Conservation (phyloP, 2,113 vertebrate species). For the Hystrix cristata region DNA sequence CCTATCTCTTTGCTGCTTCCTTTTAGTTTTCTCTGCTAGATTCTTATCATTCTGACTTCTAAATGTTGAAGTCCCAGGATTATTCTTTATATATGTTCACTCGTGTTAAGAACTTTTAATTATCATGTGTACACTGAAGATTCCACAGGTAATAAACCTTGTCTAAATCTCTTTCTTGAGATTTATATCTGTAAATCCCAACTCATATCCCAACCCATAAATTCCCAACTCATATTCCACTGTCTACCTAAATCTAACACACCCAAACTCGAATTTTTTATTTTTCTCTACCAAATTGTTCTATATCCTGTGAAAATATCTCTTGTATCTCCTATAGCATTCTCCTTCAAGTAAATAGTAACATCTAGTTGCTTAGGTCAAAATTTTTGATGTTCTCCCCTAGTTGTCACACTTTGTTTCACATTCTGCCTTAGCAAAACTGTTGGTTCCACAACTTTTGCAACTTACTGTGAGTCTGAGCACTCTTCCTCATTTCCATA, state of each 20-base stretch:
- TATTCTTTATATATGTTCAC: not conserved
- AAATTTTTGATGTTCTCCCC: not conserved
- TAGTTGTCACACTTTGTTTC: not conserved
- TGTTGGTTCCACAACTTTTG: not conserved
- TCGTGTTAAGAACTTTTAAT: constrained; percentile 7
- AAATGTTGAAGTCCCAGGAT: not conserved
- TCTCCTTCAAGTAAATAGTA: not conserved
- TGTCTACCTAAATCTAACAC: not conserved
- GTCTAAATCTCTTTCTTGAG: not conserved
- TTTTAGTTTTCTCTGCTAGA: not conserved
- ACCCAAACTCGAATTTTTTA: constrained; percentile 27
- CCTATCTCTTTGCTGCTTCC: not conserved
- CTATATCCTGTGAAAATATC: not conserved
- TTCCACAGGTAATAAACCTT: not conserved
- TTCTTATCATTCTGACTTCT: not conserved
- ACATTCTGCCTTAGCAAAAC: not conserved
- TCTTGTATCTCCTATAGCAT: not conserved
- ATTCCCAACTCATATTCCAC: not conserved
- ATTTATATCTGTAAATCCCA: not conserved
- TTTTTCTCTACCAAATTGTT: not conserved
- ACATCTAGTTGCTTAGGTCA: not conserved
- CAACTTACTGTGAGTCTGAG: constrained; percentile 12
- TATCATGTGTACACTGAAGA: not conserved
- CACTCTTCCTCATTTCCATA: not conserved
- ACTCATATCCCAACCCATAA: not conserved